Conservation (phyloP, 2,888 invertebrate species). For the Plagodis dolabraria region DNA sequence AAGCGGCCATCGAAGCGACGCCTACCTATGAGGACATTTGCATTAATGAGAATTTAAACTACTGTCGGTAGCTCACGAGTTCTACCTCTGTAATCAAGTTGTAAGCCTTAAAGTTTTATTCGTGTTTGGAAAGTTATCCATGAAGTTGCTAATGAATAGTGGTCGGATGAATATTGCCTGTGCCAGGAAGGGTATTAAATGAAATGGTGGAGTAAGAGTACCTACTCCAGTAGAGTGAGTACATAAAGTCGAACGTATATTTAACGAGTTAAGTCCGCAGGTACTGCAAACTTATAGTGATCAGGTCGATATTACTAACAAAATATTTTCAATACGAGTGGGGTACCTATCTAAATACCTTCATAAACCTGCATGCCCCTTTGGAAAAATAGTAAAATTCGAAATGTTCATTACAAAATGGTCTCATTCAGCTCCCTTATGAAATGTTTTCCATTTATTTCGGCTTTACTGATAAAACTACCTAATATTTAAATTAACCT, state of each 20-base stretch:
- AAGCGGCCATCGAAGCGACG: conserved; percentile 15
- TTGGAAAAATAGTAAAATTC: no score
- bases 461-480: no score
- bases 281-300: neutral
- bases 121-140: conserved; percentile 38
- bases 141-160: conserved; percentile 38
- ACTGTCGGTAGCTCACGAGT: conserved; percentile 20
- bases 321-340: no score
- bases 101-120: conserved; percentile 36
- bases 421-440: no score
- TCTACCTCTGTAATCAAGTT: conserved; percentile 28
- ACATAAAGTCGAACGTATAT: neutral
- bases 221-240: neutral
- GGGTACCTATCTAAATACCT: no score
- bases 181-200: conserved; percentile 14
- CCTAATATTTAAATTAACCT: no score
- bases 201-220: conserved; percentile 1
- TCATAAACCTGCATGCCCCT: no score
- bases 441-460: no score
- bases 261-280: neutral
- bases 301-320: no score
- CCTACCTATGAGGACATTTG: conserved; percentile 28
- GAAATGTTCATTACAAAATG: no score
- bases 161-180: conserved; percentile 23
- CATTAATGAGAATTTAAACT: conserved; percentile 29